Evolutionary conservation across 1,140 invertebrate species (phyloP).

Genomic region (Agraylea sexmaculata): DNA sequence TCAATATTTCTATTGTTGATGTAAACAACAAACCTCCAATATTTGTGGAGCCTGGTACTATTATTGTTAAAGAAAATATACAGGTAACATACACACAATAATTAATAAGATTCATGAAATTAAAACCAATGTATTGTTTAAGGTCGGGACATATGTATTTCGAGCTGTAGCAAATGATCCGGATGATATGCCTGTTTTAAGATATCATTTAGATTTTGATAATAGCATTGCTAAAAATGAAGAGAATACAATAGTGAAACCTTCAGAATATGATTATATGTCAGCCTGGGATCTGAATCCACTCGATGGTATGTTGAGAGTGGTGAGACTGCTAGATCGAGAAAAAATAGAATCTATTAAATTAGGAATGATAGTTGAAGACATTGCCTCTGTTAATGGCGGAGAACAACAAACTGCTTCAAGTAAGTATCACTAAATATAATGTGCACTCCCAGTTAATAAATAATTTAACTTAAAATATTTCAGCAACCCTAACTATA

Average conservation of each 20-base stretch:
- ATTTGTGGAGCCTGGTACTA: constrained; percentile 53
- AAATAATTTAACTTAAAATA: constrained; percentile 9
- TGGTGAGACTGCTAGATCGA: constrained; percentile 56
- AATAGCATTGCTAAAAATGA: constrained; percentile 69
- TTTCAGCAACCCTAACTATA: constrained; percentile 57
- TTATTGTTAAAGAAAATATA: constrained; percentile 65
- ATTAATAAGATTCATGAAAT: constrained; percentile 6
- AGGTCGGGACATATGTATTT: constrained; percentile 60
- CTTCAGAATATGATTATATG: constrained; percentile 60
- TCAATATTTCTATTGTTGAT: constrained; percentile 78
- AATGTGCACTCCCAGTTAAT: constrained; percentile 2
- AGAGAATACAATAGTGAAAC: constrained; percentile 57
- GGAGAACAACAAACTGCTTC: constrained; percentile 53
- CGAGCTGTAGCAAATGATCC: constrained; percentile 63
- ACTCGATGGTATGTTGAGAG: constrained; percentile 58
- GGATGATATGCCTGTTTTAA: constrained; percentile 62
- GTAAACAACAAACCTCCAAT: constrained; percentile 84
- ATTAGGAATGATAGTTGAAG: constrained; percentile 67
- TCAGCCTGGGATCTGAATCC: constrained; percentile 62
- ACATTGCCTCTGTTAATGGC: constrained; percentile 65
- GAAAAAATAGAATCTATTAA: constrained; percentile 73
- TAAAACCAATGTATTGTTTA: constrained; percentile 6
- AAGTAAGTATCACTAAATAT: constrained; percentile 34
- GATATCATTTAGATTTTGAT: constrained; percentile 59
- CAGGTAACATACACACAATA: constrained; percentile 37